Percentiles rank a stretch among this genome's conserved stretches.
Conservation (phyloP, 2,888 invertebrate genomes). For the Campoplex nolae region DNA sequence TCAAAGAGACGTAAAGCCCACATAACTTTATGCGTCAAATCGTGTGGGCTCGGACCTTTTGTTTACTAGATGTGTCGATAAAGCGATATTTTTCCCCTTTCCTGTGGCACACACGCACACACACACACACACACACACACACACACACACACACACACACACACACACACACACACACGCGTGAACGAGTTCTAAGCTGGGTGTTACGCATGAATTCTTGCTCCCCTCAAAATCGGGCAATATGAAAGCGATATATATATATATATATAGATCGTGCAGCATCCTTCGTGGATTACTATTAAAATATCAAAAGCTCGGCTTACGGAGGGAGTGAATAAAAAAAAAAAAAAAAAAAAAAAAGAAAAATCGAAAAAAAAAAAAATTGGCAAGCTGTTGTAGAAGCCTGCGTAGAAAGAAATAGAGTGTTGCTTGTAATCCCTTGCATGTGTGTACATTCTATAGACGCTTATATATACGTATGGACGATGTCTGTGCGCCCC, state of each 20-base stretch:
- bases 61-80: conserved; percentile 20
- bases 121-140: conserved; percentile 10
- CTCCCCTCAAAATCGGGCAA: conserved; percentile 39
- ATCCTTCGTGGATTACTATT: conserved; percentile 51
- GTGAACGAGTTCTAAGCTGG: conserved; percentile 27
- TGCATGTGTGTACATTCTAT: not conserved
- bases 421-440: conserved; percentile 45
- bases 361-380: not conserved
- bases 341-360: conserved; percentile 23
- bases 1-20: conserved; percentile 21
- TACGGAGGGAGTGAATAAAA: not conserved
- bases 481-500: not conserved
- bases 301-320: conserved; percentile 54
- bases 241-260: conserved; percentile 44
- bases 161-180: conserved; percentile 14
- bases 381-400: conserved; percentile 35
- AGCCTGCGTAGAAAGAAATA: conserved; percentile 42
- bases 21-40: conserved; percentile 10
- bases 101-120: not conserved
- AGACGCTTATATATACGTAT: not conserved
- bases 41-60: conserved; percentile 20
- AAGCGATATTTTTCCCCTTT: conserved; percentile 33
- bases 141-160: conserved; percentile 43
- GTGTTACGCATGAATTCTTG: conserved; percentile 47
- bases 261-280: not conserved